Evolutionary conservation across 2,797 vertebrate genomes (phyloP).

Genomic region (Lophius americanus): DNA sequence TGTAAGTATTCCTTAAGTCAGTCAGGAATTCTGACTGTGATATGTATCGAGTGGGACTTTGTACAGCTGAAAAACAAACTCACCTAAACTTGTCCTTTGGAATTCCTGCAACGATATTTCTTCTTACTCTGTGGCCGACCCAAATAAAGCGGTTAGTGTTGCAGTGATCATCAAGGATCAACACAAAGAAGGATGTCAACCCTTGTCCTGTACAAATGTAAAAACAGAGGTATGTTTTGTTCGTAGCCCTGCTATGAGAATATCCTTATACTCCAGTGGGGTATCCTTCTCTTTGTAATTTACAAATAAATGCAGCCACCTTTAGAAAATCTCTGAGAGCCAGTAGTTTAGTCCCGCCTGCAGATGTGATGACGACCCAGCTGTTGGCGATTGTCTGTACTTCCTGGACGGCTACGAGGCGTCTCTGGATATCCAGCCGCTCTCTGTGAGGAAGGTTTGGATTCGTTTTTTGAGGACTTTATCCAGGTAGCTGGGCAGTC

Average conservation of each 20-base stretch:
- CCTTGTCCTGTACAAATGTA: conserved; percentile 31
- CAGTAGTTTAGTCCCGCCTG: conserved; percentile 44
- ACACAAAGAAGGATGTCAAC: conserved; percentile 13
- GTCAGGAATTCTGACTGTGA: not conserved
- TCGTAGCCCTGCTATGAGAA: conserved; percentile 61
- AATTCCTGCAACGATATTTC: conserved; percentile 11
- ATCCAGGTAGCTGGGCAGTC: conserved; percentile 95
- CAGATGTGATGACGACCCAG: conserved; percentile 4
- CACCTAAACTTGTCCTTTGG: conserved; percentile 21
- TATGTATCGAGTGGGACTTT: not conserved
- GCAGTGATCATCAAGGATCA: not conserved
- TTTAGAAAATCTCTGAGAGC: conserved; percentile 35
- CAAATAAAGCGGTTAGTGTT: not conserved
- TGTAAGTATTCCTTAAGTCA: not conserved
- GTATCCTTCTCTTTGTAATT: conserved; percentile 35
- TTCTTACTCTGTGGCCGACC: not conserved
- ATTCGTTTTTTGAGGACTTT: conserved; percentile 97
- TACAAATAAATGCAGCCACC: conserved; percentile 67
- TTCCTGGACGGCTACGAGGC: conserved; percentile 80
- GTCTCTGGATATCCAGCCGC: conserved; percentile 98
- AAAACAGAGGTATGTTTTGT: conserved; percentile 64
- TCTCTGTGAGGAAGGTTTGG: conserved; percentile 95
- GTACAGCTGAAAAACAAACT: not conserved
- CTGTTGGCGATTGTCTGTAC: not conserved
- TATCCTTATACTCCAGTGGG: conserved; percentile 38